Base-by-base conservation (phyloP, 92 coral and sea anemone genomes). In the Ricordea florida region DNA sequence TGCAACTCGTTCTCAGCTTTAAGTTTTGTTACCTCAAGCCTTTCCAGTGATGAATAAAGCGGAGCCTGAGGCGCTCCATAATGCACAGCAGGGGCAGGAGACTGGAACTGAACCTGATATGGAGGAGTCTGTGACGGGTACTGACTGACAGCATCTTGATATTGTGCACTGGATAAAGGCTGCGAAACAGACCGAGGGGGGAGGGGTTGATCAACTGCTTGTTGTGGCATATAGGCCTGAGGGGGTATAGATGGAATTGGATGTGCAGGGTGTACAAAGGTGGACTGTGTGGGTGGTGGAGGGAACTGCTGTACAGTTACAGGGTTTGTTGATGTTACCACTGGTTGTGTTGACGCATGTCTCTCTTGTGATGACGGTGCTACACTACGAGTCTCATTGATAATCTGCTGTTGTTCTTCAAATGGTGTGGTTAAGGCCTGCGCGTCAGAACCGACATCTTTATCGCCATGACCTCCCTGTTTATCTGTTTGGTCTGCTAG, bases 1-100 rank as follows among this genome's bases (percentile, higher is more conserved):
- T 80, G 85, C 69, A 76, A 58, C 25, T 57, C 69, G 47, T 81
- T 62, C 55, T 82, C 84, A 21, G 82, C 87, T 44, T 49, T 51
- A 31, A 86, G 48, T 58, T 77, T 69, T 0, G 81, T 38, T 82
- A 81, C 61, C 48, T 74, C 87, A 41, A 74, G 69, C 32, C 79
- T 50, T 68, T 86, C 87, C 43, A 66, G 6, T 2, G 69, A 53
- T 13, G 79, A 53, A 33, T 59, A 55, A 40, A 65, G 78, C 40
- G 56, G 70, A 59, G 16, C 33, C 36, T 18, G 50, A 35, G 65
- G 83, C 7, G 63, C 44, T n/a, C 34, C 49, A 64, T 32, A 61
- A 24, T 50, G 67, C 44, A 59, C 60, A 30, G 29, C 37, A 14
- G 48, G 67, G 13, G 25, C 11, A 0, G 69, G 45, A 32, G 88